These are phyloP conservation scores for Glaucopsyche alexis DNA, from an alignment of 2,888 invertebrate genomes.

Conservation along the genomic window DNA sequence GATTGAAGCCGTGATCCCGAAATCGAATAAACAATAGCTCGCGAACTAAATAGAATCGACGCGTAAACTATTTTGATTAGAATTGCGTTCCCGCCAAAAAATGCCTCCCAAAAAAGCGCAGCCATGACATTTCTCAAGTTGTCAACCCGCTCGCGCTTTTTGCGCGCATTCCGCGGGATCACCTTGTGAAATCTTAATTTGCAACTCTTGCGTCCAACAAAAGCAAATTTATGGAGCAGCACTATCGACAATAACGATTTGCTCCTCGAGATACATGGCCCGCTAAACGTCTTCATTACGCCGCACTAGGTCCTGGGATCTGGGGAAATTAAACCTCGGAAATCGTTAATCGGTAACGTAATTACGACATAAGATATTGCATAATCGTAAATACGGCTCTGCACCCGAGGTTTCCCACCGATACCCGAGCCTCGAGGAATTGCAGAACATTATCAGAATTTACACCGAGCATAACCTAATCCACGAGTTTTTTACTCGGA, in stretches of 20 bases:
- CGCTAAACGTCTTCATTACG: slow-evolving; percentile 64
- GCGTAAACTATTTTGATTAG: slow-evolving; percentile 81
- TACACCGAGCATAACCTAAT: slow-evolving; percentile 60
- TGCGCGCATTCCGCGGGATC: slow-evolving; percentile 62
- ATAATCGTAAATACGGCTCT: slow-evolving; percentile 76
- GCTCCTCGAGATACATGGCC: slow-evolving; percentile 51
- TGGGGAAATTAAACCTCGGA: slow-evolving; percentile 51
- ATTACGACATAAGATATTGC: slow-evolving; percentile 66
- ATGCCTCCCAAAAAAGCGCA: slow-evolving; percentile 57
- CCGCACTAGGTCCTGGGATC: slow-evolving; percentile 37
- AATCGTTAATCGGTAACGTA: slow-evolving; percentile 60
- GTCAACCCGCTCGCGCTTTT: slow-evolving; percentile 67
- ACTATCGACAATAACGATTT: slow-evolving; percentile 59
- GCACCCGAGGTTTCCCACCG: slow-evolving; percentile 57
- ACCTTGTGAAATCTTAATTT: slow-evolving; percentile 75
- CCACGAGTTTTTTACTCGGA: slow-evolving; percentile 58
- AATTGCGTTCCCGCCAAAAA: slow-evolving; percentile 73
- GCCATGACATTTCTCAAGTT: slow-evolving; percentile 72
- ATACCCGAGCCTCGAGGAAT: slow-evolving; percentile 65
- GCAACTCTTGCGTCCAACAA: slow-evolving; percentile 53
- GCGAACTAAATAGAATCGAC: slow-evolving; percentile 49
- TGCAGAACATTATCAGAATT: slow-evolving; percentile 70
- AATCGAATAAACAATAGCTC: slow-evolving; percentile 47
- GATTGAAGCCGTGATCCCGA: slow-evolving; percentile 40
- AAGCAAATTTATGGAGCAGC: slow-evolving; percentile 60